A percentile compares a stretch with the other conserved stretches of the same genome.
Conservation (phyloP, 2,113 vertebrate genomes). For the Brachypodius melanocephalos region DNA sequence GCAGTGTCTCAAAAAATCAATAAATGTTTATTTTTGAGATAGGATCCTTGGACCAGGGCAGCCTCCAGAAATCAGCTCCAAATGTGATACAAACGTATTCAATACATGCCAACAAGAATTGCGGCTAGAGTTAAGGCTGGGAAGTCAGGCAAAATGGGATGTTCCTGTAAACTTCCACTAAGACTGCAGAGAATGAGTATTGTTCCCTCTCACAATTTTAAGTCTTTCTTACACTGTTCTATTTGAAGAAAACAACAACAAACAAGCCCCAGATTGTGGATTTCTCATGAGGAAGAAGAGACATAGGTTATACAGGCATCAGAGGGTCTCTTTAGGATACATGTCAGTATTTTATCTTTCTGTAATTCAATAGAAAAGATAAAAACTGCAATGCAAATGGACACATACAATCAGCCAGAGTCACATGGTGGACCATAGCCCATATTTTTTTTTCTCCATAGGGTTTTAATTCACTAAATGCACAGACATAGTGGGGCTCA, state of each 20-base stretch:
- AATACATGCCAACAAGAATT: background rate
- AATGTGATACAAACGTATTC: background rate
- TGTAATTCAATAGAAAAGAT: background rate
- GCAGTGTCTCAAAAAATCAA: background rate
- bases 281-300: background rate
- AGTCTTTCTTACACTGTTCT: background rate
- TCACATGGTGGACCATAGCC: accelerated
- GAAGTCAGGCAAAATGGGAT: background rate
- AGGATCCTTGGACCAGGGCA: background rate
- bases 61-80: background rate
- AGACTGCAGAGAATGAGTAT: background rate
- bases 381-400: background rate
- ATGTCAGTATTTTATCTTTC: background rate
- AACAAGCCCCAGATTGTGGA: accelerated
- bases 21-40: background rate
- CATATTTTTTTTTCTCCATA: background rate
- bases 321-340: background rate
- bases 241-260: background rate
- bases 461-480: background rate
- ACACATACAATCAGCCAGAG: background rate
- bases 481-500: background rate
- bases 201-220: background rate
- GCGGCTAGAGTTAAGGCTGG: background rate
- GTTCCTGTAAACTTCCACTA: background rate
- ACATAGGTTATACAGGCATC: background rate